Evolutionary conservation across 2,113 vertebrate species (phyloP).

Genomic region (Eonycteris spelaea): DNA sequence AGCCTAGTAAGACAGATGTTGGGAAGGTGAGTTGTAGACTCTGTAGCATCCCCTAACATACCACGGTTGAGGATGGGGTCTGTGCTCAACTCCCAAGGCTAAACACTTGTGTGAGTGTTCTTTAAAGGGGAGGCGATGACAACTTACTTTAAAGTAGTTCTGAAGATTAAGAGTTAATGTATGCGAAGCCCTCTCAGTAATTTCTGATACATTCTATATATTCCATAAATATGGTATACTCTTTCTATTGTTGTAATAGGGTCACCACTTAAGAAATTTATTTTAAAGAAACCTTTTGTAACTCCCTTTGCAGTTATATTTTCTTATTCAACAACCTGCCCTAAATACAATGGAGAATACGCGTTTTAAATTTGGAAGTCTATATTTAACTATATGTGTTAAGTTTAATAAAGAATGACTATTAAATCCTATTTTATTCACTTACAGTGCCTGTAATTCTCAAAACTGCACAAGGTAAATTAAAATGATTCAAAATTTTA

Average conservation of each 20-base stretch:
- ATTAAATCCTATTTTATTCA: not conserved
- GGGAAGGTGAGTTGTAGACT: not conserved
- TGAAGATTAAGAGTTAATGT: not conserved
- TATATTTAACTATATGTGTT: not conserved
- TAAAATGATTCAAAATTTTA: not conserved
- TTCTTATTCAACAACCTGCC: not conserved
- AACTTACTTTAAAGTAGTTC: not conserved
- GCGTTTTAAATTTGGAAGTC: not conserved
- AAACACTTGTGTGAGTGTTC: not conserved
- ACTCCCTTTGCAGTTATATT: not conserved
- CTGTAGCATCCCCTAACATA: accelerated
- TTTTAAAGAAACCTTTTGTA: not conserved
- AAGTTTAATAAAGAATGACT: not conserved
- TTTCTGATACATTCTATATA: not conserved
- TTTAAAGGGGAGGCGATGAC: not conserved
- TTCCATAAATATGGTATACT: accelerated
- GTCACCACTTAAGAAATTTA: not conserved
- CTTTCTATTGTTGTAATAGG: not conserved
- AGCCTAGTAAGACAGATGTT: too few species aligned
- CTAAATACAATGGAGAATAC: not conserved
- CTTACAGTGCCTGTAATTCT: not conserved
- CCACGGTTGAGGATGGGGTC: accelerated
- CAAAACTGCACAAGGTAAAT: not conserved
- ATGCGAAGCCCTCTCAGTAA: not conserved
- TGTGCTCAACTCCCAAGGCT: too few species aligned